Conservation (phyloP, 2,797 vertebrate species). For the Leucoraja ocellata region DNA sequence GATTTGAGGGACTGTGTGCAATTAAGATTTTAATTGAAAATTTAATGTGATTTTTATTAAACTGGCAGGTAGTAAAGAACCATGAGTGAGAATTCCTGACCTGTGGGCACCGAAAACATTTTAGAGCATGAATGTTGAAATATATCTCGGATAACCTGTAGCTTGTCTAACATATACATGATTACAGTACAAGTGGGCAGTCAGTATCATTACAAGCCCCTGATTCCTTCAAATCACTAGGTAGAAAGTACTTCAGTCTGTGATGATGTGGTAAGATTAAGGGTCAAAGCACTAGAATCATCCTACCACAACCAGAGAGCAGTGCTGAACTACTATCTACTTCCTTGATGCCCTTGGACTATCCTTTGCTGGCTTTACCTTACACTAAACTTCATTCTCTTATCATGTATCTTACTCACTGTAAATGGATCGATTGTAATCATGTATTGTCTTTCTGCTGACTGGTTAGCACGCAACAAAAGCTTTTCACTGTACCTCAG, state of each 20-base stretch:
- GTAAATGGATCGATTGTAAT: too few relatives aligned
- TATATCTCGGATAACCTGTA: not conserved
- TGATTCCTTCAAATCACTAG: not conserved
- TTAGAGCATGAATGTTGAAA: not conserved
- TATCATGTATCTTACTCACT: too few relatives aligned
- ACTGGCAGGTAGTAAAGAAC: not conserved
- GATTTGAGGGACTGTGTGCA: not conserved
- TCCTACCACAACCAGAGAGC: too few relatives aligned
- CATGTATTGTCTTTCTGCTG: too few relatives aligned
- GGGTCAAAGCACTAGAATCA: not conserved
- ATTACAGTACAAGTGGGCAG: not conserved
- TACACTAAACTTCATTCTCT: too few relatives aligned
- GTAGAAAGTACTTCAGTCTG: not conserved
- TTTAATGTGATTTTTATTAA: conserved; percentile 6
- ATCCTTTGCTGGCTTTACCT: too few relatives aligned
- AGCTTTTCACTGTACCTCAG: too few relatives aligned
- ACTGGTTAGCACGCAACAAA: too few relatives aligned
- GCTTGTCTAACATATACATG: not conserved
- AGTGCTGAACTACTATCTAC: too few relatives aligned
- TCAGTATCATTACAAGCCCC: not conserved
- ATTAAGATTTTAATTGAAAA: conserved; percentile 18
- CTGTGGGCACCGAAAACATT: not conserved
- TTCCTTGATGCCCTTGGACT: too few relatives aligned
- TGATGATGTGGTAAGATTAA: not conserved
- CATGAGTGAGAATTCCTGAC: not conserved